Conservation (phyloP, 2,888 invertebrate genomes). For the Catocala sponsa region DNA sequence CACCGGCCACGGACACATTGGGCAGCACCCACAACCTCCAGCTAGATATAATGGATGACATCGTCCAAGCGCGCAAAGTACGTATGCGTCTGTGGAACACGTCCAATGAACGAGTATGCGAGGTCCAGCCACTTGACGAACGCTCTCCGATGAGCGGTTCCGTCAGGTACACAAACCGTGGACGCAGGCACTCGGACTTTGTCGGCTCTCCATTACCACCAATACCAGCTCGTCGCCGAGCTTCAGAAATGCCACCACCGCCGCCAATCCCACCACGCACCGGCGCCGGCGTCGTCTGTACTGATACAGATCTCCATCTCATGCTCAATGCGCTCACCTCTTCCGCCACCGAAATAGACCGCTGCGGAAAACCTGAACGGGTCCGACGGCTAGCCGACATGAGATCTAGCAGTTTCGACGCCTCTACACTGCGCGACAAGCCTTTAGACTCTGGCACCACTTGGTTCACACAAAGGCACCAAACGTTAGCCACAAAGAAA, state of each 20-base stretch:
- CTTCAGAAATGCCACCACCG: conserved; percentile 92
- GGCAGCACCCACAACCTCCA: conserved; percentile 95
- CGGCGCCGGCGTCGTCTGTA: conserved; percentile 91
- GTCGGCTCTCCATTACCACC: conserved; percentile 88
- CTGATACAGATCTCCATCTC: conserved; percentile 93
- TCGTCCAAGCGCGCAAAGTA: conserved; percentile 93
- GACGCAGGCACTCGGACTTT: conserved; percentile 92
- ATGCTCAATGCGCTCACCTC: conserved; percentile 94
- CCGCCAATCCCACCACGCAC: conserved; percentile 79
- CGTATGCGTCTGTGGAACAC: conserved; percentile 95
- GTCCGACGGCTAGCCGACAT: conserved; percentile 89
- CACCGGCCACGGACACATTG: conserved; percentile 91
- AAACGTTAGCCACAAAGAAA: conserved; percentile 91
- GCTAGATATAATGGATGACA: conserved; percentile 96
- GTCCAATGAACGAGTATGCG: conserved; percentile 93
- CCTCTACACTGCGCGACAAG: conserved; percentile 90
- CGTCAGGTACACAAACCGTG: conserved; percentile 89
- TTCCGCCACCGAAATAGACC: conserved; percentile 93
- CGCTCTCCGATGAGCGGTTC: conserved; percentile 83
- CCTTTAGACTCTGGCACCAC: conserved; percentile 87
- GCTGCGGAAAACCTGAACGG: conserved; percentile 89
- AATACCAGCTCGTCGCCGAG: conserved; percentile 89
- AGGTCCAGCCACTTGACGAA: conserved; percentile 94
- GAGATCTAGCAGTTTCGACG: conserved; percentile 95
- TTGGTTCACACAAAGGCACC: conserved; percentile 94